These are phyloP conservation scores for Dicyrtoma fusca DNA, from an alignment of 2,888 invertebrate species.

Conservation along the genomic window DNA sequence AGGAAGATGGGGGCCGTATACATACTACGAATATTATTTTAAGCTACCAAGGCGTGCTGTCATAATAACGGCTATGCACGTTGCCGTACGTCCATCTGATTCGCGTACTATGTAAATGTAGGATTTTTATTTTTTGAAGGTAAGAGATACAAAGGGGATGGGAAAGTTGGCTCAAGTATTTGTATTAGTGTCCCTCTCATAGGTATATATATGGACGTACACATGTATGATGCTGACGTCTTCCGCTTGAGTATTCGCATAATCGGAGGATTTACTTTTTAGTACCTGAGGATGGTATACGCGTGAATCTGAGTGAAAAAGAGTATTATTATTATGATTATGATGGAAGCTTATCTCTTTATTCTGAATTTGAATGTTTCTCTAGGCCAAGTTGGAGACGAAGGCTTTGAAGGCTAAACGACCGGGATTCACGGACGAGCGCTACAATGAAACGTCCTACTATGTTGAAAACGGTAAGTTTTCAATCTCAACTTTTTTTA, in stretches of 20 bases:
- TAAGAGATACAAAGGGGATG: neutral
- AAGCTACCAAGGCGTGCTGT: too few relatives aligned
- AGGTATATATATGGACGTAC: neutral
- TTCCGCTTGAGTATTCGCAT: neutral
- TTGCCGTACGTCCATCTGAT: neutral
- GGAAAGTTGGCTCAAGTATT: neutral
- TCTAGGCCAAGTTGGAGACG: constrained; percentile 85
- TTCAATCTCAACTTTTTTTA: too few relatives aligned
- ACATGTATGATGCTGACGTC: too few relatives aligned
- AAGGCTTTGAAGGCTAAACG: constrained; percentile 88
- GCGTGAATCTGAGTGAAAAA: constrained; percentile 19
- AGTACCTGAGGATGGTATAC: constrained; percentile 4
- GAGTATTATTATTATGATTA: constrained; percentile 12
- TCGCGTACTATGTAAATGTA: neutral
- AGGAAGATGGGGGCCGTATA: too few relatives aligned
- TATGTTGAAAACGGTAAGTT: constrained; percentile 91
- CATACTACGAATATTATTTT: too few relatives aligned
- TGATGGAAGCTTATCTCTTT: constrained; percentile 19
- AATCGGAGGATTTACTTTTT: constrained; percentile 7
- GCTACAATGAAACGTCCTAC: constrained; percentile 92
- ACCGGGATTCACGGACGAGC: constrained; percentile 88
- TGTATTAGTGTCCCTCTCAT: neutral
- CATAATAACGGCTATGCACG: too few relatives aligned
- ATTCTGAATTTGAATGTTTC: constrained; percentile 16
- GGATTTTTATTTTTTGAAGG: neutral